Conservation (phyloP, 2,797 vertebrate species). For the Syndactyla subalaris region DNA sequence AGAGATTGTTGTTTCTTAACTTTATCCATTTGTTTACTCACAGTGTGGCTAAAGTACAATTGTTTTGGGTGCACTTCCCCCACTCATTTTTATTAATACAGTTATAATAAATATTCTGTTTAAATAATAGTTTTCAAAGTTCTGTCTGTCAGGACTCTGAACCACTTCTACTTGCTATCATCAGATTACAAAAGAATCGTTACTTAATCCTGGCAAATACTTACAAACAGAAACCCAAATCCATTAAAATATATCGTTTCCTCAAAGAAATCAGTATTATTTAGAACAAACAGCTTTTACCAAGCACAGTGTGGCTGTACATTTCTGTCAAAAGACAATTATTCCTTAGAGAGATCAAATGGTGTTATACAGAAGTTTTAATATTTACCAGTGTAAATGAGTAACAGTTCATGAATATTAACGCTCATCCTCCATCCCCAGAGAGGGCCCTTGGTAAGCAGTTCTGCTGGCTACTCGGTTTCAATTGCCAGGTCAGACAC, state of each 20-base stretch:
- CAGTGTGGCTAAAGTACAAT: neutral
- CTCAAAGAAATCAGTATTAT: neutral
- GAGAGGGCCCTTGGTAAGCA: neutral
- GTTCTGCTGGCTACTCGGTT: conserved; percentile 70
- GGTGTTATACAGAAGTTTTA: neutral
- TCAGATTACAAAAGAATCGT: neutral
- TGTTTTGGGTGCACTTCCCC: neutral
- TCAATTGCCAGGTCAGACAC: conserved; percentile 64
- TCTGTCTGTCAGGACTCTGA: neutral
- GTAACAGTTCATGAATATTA: conserved; percentile 57
- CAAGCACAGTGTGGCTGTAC: neutral
- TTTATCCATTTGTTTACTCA: neutral
- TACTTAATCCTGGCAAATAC: neutral
- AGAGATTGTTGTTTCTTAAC: neutral
- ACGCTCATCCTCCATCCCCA: neutral
- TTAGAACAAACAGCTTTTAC: neutral
- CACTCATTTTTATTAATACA: neutral
- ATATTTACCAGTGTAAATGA: conserved; percentile 54
- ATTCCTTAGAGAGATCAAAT: neutral
- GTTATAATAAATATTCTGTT: neutral
- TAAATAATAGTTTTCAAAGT: neutral
- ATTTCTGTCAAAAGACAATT: neutral
- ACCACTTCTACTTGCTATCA: neutral
- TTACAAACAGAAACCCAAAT: neutral
- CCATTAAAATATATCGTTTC: neutral